phyloP scores from a whole-genome alignment of 2,888 invertebrate species.

The Agelastica alni region DNA sequence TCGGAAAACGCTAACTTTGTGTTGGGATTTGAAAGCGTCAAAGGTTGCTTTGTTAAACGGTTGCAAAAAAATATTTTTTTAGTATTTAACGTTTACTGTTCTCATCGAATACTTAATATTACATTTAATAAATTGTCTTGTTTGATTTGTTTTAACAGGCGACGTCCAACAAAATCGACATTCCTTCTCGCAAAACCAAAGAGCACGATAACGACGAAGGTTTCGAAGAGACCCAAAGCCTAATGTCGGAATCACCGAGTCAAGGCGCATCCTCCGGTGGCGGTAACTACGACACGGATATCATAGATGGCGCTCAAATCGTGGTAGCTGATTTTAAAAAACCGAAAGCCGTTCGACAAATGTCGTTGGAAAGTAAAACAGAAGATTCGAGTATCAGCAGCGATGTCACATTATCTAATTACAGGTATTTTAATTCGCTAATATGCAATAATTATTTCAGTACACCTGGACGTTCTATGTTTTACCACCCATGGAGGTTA shows the following conservation, averaged over 20 bases:
- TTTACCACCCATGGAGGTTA: no score
- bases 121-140: no score
- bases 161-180: slow-evolving; percentile 47
- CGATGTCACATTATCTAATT: slow-evolving; percentile 11
- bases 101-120: no score
- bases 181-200: slow-evolving; percentile 50
- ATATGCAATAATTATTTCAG: not conserved
- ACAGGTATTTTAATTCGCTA: not conserved
- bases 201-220: slow-evolving; percentile 87
- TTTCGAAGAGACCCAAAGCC: slow-evolving; percentile 87
- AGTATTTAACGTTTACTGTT: no score
- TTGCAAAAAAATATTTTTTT: no score
- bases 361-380: slow-evolving; percentile 54
- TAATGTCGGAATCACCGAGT: slow-evolving; percentile 84
- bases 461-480: no score
- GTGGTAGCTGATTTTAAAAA: slow-evolving; percentile 42
- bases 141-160: slow-evolving; percentile 24
- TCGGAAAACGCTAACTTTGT: no score
- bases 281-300: slow-evolving; percentile 60
- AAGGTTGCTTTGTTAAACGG: no score
- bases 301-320: slow-evolving; percentile 52
- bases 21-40: no score
- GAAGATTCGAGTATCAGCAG: slow-evolving; percentile 47
- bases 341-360: slow-evolving; percentile 39
- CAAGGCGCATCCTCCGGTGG: slow-evolving; percentile 81